phyloP scores from a whole-genome alignment of 2,113 vertebrate genomes.

The Tragelaphus strepsiceros region DNA sequence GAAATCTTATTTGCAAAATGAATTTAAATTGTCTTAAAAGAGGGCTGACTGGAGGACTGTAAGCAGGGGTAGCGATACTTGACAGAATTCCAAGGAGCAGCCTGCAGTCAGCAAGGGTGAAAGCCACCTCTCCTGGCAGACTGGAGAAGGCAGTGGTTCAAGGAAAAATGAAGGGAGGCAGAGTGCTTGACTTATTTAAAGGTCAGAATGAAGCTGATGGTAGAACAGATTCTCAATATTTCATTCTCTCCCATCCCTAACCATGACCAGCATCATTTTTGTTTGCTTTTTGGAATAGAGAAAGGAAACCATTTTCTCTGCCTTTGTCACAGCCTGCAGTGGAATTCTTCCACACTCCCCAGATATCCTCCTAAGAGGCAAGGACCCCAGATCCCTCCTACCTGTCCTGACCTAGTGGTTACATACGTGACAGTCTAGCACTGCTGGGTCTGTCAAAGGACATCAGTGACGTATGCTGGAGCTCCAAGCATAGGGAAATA shows the following conservation, averaged over 20 bases:
- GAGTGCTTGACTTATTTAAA: background rate
- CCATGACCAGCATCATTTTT: background rate
- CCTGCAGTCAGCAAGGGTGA: background rate
- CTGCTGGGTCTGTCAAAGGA: background rate
- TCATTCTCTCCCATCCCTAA: background rate
- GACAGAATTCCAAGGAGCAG: background rate
- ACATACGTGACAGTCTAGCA: background rate
- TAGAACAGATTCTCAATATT: background rate
- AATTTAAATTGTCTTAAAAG: constrained; percentile 29
- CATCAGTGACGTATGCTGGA: background rate
- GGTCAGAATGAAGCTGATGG: background rate
- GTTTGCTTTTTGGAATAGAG: background rate
- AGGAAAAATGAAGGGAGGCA: background rate
- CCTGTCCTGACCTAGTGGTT: background rate
- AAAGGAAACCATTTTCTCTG: background rate
- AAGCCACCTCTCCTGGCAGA: background rate
- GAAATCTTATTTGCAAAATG: constrained; percentile 54
- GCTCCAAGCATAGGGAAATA: background rate
- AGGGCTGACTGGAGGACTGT: background rate
- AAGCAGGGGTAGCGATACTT: background rate
- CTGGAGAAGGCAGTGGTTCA: background rate
- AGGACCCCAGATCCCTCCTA: background rate
- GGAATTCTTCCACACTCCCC: background rate
- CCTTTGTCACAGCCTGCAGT: background rate
- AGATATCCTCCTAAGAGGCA: background rate